Evolutionary conservation across 2,113 vertebrate species (phyloP), one percentile per base, ranked within the genome.

Genomic region (Collichthys lucidus): DNA sequence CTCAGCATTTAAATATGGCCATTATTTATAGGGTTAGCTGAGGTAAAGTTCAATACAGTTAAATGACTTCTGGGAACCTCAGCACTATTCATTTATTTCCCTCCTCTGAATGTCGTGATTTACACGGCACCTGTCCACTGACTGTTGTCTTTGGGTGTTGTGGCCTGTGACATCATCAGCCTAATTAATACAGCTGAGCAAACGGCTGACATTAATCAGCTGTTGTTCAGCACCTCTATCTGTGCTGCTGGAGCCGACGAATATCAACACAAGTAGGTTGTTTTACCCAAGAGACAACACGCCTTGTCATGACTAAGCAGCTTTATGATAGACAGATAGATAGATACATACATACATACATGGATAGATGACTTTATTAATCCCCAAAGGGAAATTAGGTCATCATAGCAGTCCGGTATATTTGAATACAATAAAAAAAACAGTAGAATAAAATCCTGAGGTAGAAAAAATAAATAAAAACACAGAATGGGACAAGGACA

Each of bases 1-100:
- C 50, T 29, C 14, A 46, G 40, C 12, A 42, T 75, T 74, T 75
- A 24, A 67, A 79, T 62, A 9, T 70, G 35, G 15, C 60, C 26
- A 29, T n/a, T 57, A 19, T 61, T 55, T n/a, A 57, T 50, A 64
- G 31, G 31, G 59, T 76, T 49, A 15, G 31, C 8, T 0, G 72
- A 66, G 49, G n/a, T 70, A 31, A 62, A 40, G 56, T 24, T 76
- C 8, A 31, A 47, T 4, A 44, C 19, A 60, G 63, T 8, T 12
- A 69, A 52, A 40, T 4, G 53, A 62, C 22, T 49, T 71, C 0
- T 10, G 6, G 6, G 4, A 56, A 40, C 11, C 15, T 9, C 8
- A 62, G 47, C 69, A 17, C 22, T 17, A 6, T 55, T 35, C 11
- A 40, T 24, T 7, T 42, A 56, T 66, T 66, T 70, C 5, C 3